Evolutionary conservation across 2,113 vertebrate genomes (phyloP), one percentile per base, ranked within the genome.

Genomic region (Leptobrachium ailaonicum): DNA sequence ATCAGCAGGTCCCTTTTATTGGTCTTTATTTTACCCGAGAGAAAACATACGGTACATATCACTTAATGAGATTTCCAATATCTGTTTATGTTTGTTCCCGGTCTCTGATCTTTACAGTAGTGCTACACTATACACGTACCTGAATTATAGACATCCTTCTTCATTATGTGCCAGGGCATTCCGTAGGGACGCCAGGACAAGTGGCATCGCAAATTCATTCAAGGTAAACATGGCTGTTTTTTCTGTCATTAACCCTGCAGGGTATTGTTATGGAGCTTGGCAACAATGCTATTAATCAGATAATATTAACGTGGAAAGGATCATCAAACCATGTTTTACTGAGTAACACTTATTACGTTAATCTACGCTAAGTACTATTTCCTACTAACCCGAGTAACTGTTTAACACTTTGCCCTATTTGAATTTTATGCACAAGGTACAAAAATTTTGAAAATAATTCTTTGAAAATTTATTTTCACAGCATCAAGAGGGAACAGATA

Each of bases 41-140:
- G 79, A 54, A 68, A 75, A 81, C 63, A 68, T 58, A 75, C 71
- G 71, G 41, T 60, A 68, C 43, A 12, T 62, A 81, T 81, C 53
- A 68, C 66, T 69, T 81, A 81, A 81, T 81, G 79, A 75, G 79
- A 81, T 75, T 81, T 81, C 71, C 79, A 81, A 81, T 81, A 81
- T 69, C 72, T 80, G 63, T 80, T 74, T 80, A 73, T 73, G 71
- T 66, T 75, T 67, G 43, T 74, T 74, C 64, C 73, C 66, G 20
- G 79, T 41, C 71, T 60, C 53, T 10, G 41, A 71, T 58, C 45
- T 50, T n/a, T 54, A 53, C 58, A 45, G 56, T 14, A 41, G 62
- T 20, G 71, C 44, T 11, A 41, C n/a, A 8, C 20, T 54, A 58
- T 56, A 12, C 58, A 70, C 41, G 8, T 32, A 47, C 54, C 62